Evolutionary conservation across 2,113 vertebrate species (phyloP), one percentile per base, ranked within the genome.

Genomic region (Dissostichus mawsoni): DNA sequence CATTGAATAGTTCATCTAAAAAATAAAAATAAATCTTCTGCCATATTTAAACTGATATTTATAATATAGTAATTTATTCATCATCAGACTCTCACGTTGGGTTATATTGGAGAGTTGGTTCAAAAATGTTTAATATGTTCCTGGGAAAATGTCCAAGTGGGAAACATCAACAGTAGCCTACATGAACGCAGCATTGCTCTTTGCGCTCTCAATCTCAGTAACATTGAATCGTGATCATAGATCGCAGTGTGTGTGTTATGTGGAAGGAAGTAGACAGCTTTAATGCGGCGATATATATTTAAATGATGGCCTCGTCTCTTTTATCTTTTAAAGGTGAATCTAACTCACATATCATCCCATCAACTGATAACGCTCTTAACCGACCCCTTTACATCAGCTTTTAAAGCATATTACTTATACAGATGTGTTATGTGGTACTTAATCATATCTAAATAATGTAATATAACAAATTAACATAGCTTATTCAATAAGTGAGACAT

Each of bases 111-210:
- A 48, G 11, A 13, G 47, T 14, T 48, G 47, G 47, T 11, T 48
- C 11, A 48, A 48, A 12, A 12, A 48, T 29, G 3, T 29, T 29
- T 3, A 29, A 29, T 29, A 4, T 29, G 29, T 14, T 13, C 3
- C 36, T 41, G 5, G 7, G 8, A 41, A 7, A 41, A 41, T 41
- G 5, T 41, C 36, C 36, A 41, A 29, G 33, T 18, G 16, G 20
- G 36, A 62, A 50, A 57, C 51, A 64, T 76, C 52, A 33, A 50
- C 45, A 33, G 44, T 5, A n/a, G n/a, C n/a, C n/a, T n/a, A 41
- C 14, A 0, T 81, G 58, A 81, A 81, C 3, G 69, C 74, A 74
- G 11, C 74, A 58, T 16, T 41, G 13, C 8, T 8, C 8, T 41
- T 41, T 47, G 53, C 52, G 20, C 14, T 48, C 8, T 45, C 6